Base-by-base conservation (phyloP, 2,888 invertebrate genomes). In the Cataglyphis cursor region DNA sequence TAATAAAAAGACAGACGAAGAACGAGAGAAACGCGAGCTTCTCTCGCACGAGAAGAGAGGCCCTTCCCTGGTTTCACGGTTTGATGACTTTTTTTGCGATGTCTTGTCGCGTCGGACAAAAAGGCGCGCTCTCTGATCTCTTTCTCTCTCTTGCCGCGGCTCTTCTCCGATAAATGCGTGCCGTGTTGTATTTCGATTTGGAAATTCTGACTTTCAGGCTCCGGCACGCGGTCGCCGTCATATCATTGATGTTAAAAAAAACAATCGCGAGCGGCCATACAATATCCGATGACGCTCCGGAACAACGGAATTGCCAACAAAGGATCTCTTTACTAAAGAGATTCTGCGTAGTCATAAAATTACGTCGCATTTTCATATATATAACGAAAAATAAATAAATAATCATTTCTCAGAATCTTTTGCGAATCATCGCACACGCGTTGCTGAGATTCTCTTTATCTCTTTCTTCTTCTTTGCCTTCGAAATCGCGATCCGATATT, bases 1-100 rank as follows among this genome's bases (percentile, higher is more conserved):
- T 35, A 31, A 70, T 21, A 65, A 65, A 41, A 28, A 15, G 12
- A 78, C n/a, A 81, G 73, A 78, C 10, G 82, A 65, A 48, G 64
- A 78, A 68, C 72, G 6, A 75, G 72, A 88, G 88, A 88, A 89
- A 89, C 89, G 85, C 78, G 87, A 90, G 84, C 78, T 85, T 68
- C 83, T 90, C 88, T 86, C 84, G 83, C 41, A 3, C 12, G 12
- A 44, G 41, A 35, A 35, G n/a, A n/a, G 57, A 75, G 84, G 72
- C 54, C 68, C 57, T 75, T 54, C 66, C 81, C 48, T 65, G 21
- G 59, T 76, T 66, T 64, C 78, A 54, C 48, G 70, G 78, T 81
- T 83, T 83, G 74, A 61, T 61, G 66, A 78, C 81, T 83, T 91
- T 91, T 92, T 90, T 73, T 87, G 85, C 85, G 83, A 91, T 86